A percentile compares a stretch with the other conserved stretches of the same genome.
phyloP scores from a whole-genome alignment of 2,888 invertebrate species.

The Meiosimyza decipiens region DNA sequence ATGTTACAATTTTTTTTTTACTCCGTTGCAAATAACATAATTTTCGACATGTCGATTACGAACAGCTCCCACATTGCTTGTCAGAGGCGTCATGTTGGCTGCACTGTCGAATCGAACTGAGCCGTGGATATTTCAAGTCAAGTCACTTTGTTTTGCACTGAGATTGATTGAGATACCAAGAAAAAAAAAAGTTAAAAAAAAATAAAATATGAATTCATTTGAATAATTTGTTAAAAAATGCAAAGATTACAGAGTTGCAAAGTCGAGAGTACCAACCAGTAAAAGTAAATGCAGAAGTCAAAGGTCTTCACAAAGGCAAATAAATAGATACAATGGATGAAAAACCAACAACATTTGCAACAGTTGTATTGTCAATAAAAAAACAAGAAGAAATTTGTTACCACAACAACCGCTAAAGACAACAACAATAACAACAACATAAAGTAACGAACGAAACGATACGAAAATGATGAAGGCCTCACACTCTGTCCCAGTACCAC shows the following conservation, averaged over 20 bases:
- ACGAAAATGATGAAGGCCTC: constrained; percentile 1
- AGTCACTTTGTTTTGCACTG: constrained; percentile 24
- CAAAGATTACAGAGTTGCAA: neutral
- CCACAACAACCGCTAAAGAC: constrained; percentile 1
- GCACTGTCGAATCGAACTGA: constrained; percentile 8
- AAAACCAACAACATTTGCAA: constrained; percentile 17
- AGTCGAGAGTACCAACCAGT: neutral
- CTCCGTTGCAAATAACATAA: neutral
- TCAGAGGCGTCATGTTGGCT: constrained; percentile 8
- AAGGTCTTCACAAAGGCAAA: neutral
- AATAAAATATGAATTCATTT: constrained; percentile 5
- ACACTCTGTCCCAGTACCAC: constrained; percentile 30
- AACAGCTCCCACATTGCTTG: constrained; percentile 13
- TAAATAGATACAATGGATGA: neutral
- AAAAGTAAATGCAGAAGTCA: constrained; percentile 8
- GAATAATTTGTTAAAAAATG: neutral
- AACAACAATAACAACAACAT: neutral
- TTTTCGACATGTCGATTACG: constrained; percentile 11
- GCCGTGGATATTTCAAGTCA: too few relatives aligned
- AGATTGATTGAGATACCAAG: constrained; percentile 24
- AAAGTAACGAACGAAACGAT: neutral
- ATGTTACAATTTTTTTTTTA: too few relatives aligned
- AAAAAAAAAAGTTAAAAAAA: neutral
- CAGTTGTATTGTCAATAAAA: constrained; percentile 20
- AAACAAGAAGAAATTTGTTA: neutral